phyloP scores from a whole-genome alignment of 2,888 invertebrate genomes.

The Falcaria lacertinaria region DNA sequence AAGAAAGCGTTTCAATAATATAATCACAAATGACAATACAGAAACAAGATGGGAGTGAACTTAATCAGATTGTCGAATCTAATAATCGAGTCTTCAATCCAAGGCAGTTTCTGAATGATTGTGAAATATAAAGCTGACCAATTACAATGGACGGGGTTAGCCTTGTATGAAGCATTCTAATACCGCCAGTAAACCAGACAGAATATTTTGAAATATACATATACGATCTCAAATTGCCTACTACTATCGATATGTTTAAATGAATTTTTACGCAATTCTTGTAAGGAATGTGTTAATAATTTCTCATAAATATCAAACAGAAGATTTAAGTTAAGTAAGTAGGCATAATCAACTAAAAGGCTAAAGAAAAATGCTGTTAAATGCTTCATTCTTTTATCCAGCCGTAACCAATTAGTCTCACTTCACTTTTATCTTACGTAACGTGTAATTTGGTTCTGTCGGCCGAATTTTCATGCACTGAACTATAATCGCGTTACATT shows the following conservation, averaged over 20 bases:
- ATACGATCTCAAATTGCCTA: neutral
- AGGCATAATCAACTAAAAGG: neutral
- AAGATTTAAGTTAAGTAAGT: too few relatives aligned
- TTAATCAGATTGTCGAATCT: neutral
- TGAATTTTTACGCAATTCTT: too few relatives aligned
- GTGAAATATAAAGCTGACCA: neutral
- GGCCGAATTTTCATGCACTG: conserved; percentile 43
- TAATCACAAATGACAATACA: neutral
- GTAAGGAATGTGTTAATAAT: neutral
- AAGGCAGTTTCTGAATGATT: neutral
- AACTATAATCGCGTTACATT: conserved; percentile 36
- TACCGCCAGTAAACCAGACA: too few relatives aligned
- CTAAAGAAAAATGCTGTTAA: neutral
- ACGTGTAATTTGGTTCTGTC: conserved; percentile 39
- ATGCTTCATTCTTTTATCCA: conserved; percentile 9
- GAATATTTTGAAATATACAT: neutral
- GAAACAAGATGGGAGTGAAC: neutral
- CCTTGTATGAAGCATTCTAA: conserved; percentile 1
- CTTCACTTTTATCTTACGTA: conserved; percentile 32
- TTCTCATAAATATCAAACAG: neutral
- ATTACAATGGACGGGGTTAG: neutral
- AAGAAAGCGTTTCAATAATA: neutral
- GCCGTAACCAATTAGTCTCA: conserved; percentile 35
- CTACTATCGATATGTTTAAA: neutral
- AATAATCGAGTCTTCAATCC: neutral